Base-by-base conservation (phyloP, 2,888 invertebrate species). In the Heliconius charithonia region DNA sequence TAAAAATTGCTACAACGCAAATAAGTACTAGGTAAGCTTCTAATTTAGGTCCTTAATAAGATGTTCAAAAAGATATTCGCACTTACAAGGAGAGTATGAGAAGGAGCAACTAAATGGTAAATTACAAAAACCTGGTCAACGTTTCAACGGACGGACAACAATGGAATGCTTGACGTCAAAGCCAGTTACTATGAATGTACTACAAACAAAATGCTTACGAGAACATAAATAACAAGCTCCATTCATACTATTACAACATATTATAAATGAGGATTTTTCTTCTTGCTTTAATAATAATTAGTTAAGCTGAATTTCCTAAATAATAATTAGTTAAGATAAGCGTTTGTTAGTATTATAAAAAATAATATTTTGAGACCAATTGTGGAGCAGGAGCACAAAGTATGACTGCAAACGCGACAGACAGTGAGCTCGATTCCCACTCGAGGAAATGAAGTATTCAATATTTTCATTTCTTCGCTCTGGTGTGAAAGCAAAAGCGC, bases 11-110 rank as follows among this genome's bases (percentile, higher is more conserved):
- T 87, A 87, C 87, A 89, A 88, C 86, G 90, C 90, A 93, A 93
- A 93, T 91, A 93, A 90, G 86, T 87, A 90, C 89, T 90, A 90
- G 91, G 90, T 91, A 91, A 93, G 90, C 91, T 91, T 85, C 91
- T 90, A 93, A 92, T 93, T 93, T 91, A 89, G 90, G 87, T 88
- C 88, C 87, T 88, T 93, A 91, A 93, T 93, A 93, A 93, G 91
- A 91, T 92, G 93, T 93, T 93, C 45, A 45, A 16, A 45, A 16
- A 45, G 16, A 45, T 45, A 45, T 45, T 45, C 45, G 12, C 45
- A 45, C 16, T 45, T 59, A 84, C 78, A 86, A 84, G 89, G 85
- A 88, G n/a, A 59, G 91, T 90, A 89, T 92, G 90, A 90, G 90
- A 90, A 87, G 84, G 85, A 87, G 87, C 86, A 86, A 88, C 90